These are phyloP conservation scores for Tupaia chinensis DNA, from an alignment of 2,113 vertebrate species.

Conservation along the genomic window DNA sequence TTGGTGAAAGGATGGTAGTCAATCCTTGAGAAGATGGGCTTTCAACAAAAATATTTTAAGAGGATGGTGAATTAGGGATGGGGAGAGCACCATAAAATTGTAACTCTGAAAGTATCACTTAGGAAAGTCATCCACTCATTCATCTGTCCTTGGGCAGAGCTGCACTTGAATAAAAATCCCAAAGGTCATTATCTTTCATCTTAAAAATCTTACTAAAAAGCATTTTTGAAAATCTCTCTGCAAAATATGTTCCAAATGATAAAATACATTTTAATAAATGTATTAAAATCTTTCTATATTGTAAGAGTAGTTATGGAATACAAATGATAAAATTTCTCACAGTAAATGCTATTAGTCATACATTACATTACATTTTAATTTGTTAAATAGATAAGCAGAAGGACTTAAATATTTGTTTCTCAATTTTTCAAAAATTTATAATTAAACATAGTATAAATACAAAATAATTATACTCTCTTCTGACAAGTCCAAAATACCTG, in stretches of 20 bases:
- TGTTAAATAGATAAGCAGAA: constrained; percentile 25
- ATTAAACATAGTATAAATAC: constrained; percentile 7
- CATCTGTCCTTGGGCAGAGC: neutral
- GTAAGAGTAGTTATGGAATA: constrained; percentile 12
- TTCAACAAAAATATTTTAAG: constrained; percentile 40
- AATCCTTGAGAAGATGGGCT: neutral
- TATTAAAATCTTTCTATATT: constrained; percentile 31
- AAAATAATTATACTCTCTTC: neutral
- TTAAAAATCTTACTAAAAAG: constrained; percentile 58
- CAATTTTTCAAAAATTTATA: constrained; percentile 17
- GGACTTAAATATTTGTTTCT: neutral
- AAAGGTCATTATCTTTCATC: constrained; percentile 49
- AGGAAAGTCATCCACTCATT: constrained; percentile 50
- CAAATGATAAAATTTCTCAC: constrained; percentile 17
- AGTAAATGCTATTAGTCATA: neutral
- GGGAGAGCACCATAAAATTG: neutral
- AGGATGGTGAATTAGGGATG: constrained; percentile 2
- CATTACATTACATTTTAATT: constrained; percentile 29
- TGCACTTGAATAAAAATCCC: constrained; percentile 53
- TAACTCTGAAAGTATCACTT: constrained; percentile 27
- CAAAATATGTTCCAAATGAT: constrained; percentile 29
- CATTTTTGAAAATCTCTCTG: constrained; percentile 36
- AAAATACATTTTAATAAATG: neutral
- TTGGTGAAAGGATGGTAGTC: neutral
- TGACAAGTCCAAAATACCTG: constrained; percentile 33